These are phyloP conservation scores for Zophobas morio DNA, from an alignment of 1,140 invertebrate species.

Conservation along the genomic window DNA sequence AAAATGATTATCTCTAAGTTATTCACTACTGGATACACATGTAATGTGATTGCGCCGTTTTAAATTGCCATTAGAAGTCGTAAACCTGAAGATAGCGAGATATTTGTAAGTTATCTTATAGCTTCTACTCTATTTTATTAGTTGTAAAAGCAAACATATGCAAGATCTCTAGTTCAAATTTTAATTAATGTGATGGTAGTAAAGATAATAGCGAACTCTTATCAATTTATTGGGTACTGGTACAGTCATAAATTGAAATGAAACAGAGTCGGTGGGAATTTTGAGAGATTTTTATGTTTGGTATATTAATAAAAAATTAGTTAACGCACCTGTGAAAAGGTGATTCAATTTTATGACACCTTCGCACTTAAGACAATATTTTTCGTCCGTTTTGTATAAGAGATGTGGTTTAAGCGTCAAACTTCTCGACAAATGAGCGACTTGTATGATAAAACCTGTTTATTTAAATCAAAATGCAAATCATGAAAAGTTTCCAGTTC, in stretches of 20 bases:
- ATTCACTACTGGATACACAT: constrained; percentile 6
- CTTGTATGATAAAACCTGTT: background rate
- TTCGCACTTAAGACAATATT: too few relatives aligned
- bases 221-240: constrained; percentile 22
- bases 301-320: too few relatives aligned
- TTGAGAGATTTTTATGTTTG: too few relatives aligned
- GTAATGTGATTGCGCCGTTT: constrained; percentile 8
- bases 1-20: background rate
- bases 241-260: background rate
- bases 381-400: too few relatives aligned
- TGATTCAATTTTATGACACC: too few relatives aligned
- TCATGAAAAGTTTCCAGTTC: background rate
- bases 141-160: constrained; percentile 30
- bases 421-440: background rate
- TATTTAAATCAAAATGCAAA: constrained; percentile 6
- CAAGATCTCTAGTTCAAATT: constrained; percentile 23
- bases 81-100: constrained; percentile 34
- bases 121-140: constrained; percentile 32
- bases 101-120: constrained; percentile 19
- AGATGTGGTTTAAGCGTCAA: too few relatives aligned
- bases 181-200: constrained; percentile 27
- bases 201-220: constrained; percentile 18
- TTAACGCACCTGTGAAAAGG: too few relatives aligned
- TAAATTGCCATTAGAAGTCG: constrained; percentile 12
- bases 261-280: background rate